Percentiles rank a stretch among this genome's conserved stretches.
These are phyloP conservation scores for Clanis bilineata DNA, from an alignment of 2,888 invertebrate species.

Conservation along the genomic window DNA sequence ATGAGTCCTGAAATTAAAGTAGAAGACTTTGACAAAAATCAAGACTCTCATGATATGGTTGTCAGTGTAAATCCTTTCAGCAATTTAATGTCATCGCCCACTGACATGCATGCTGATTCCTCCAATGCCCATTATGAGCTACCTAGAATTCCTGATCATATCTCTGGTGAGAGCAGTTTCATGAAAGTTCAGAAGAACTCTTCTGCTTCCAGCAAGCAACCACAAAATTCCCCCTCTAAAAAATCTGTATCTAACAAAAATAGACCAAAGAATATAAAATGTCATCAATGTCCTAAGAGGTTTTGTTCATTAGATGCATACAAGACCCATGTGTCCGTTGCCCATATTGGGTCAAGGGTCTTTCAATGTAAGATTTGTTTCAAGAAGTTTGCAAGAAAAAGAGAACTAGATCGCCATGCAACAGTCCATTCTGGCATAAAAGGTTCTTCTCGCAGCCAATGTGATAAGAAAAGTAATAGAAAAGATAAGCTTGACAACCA, in stretches of 20 bases:
- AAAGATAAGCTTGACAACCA: constrained; percentile 87
- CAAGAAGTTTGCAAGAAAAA: constrained; percentile 85
- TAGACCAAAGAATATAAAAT: constrained; percentile 76
- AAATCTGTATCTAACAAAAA: constrained; percentile 57
- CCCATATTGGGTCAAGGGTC: constrained; percentile 79
- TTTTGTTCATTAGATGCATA: constrained; percentile 77
- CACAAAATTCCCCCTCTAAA: constrained; percentile 59
- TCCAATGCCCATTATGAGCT: constrained; percentile 65
- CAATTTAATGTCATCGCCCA: constrained; percentile 72
- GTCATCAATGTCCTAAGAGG: constrained; percentile 77
- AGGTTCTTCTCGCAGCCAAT: constrained; percentile 85
- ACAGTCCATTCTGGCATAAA: constrained; percentile 86
- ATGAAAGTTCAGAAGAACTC: constrained; percentile 63
- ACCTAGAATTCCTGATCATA: constrained; percentile 78
- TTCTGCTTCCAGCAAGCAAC: constrained; percentile 49
- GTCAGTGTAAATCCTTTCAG: constrained; percentile 84
- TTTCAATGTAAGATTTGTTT: constrained; percentile 85
- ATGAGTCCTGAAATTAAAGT: constrained; percentile 50
- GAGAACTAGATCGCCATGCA: constrained; percentile 87
- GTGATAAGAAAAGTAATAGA: constrained; percentile 85
- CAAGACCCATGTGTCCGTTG: constrained; percentile 77
- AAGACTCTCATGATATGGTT: constrained; percentile 79
- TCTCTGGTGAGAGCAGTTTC: constrained; percentile 75
- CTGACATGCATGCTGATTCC: constrained; percentile 49
- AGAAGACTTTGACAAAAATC: constrained; percentile 53